phyloP scores from a whole-genome alignment of 2,888 invertebrate genomes.

The Hermaeophaga mercurialis region DNA sequence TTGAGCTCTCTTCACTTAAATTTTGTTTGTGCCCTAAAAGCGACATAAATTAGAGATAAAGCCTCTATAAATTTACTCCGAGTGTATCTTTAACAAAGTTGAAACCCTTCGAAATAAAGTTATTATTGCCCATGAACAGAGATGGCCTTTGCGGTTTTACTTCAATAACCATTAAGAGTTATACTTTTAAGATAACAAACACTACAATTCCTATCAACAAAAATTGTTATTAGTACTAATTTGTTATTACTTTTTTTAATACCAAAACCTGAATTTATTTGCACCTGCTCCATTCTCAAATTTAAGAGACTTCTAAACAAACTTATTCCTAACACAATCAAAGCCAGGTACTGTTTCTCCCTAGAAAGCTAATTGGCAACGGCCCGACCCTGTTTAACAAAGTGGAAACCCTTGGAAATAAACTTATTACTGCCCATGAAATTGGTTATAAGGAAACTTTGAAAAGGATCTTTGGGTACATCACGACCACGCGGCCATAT shows the following conservation, averaged over 20 bases:
- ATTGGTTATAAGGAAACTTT: slow-evolving; percentile 8
- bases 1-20: slow-evolving; percentile 17
- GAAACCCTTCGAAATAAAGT: slow-evolving; percentile 13
- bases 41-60: slow-evolving; percentile 18
- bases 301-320: no score
- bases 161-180: no score
- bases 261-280: no score
- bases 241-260: no score
- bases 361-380: not conserved
- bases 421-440: slow-evolving; percentile 12
- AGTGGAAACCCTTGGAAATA: slow-evolving; percentile 17
- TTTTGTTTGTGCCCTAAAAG: slow-evolving; percentile 23
- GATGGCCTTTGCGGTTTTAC: no score
- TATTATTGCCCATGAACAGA: slow-evolving; percentile 4
- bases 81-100: slow-evolving; percentile 8
- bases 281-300: no score
- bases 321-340: no score
- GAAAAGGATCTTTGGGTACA: slow-evolving; percentile 4
- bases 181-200: no score
- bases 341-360: not conserved
- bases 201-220: no score
- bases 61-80: slow-evolving; percentile 7
- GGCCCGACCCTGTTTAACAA: slow-evolving; percentile 7
- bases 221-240: no score
- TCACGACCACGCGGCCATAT: slow-evolving; percentile 1